Base-by-base conservation (phyloP, 2,797 vertebrate genomes). In the Bradypus variegatus region DNA sequence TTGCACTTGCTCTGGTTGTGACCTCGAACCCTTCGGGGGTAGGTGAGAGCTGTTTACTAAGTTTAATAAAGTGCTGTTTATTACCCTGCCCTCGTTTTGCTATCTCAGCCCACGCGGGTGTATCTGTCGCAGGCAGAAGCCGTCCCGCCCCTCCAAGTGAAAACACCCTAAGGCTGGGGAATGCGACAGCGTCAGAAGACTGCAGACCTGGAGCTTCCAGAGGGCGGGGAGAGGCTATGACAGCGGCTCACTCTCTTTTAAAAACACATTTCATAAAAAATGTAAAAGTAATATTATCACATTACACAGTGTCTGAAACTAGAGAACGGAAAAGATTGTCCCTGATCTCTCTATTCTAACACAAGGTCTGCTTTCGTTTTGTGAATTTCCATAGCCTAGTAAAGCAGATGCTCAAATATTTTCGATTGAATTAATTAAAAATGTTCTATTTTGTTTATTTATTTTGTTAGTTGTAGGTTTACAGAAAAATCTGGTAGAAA, bases 241-340 rank as follows among this genome's bases (percentile, higher is more conserved):
- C 62, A 9, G 19, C 2, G 7, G 73, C 78, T 85, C 33, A n/a
- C 33, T 84, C 41, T 78, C 60, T 73, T 77, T 89, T 88, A 36
- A 92, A 93, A 91, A 91, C 64, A 82, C 87, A 65, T 94, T 94
- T 81, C 85, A n/a, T n/a, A n/a, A n/a, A n/a, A n/a, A n/a, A n/a
- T n/a, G n/a, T n/a, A n/a, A n/a, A n/a, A n/a, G n/a, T n/a, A n/a
- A n/a, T n/a, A n/a, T n/a, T n/a, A n/a, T n/a, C n/a, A n/a, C n/a
- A n/a, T n/a, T n/a, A n/a, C n/a, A n/a, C n/a, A 45, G 41, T 45
- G 41, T 45, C 84, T 90, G 88, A 96, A 92, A 95, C 38, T 69
- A 19, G 88, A 94, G 92, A 79, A 33, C 69, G 85, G 89, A 77
- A 92, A 91, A 86, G 72, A 86, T 91, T 15, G 8, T 73, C 50